Evolutionary conservation across 1,140 invertebrate species (phyloP).

Genomic region (Episyrphus balteatus): DNA sequence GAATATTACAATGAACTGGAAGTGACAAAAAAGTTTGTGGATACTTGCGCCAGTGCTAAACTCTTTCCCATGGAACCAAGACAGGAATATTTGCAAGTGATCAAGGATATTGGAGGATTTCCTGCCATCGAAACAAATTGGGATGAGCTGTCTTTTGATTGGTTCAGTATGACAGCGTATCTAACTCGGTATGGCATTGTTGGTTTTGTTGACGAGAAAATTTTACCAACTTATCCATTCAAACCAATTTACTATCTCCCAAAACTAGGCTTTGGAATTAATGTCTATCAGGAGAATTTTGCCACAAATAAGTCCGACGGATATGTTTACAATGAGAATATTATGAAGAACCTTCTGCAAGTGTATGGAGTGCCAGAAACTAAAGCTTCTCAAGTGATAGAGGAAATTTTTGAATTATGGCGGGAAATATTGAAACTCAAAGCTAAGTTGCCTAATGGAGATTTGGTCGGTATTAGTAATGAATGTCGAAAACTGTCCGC

Average conservation of each 20-base stretch:
- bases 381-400: no score
- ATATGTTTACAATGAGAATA: no score
- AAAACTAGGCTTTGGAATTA: not conserved
- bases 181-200: slow-evolving; percentile 6
- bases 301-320: no score
- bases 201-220: no score
- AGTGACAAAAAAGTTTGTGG: slow-evolving; percentile 23
- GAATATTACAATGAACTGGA: slow-evolving; percentile 10
- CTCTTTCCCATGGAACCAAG: slow-evolving; percentile 18
- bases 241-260: slow-evolving; percentile 18
- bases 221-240: not conserved
- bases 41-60: slow-evolving; percentile 17
- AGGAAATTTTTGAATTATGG: no score
- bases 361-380: no score
- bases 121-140: slow-evolving; percentile 22
- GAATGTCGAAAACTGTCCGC: slow-evolving; percentile 20
- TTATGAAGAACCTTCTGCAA: no score
- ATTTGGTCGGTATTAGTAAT: slow-evolving; percentile 7
- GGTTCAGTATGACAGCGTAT: slow-evolving; percentile 32
- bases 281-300: no score
- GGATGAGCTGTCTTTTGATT: slow-evolving; percentile 21
- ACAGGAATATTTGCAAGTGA: slow-evolving; percentile 25
- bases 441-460: no score
- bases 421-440: no score
- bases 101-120: slow-evolving; percentile 27